Percentiles rank a stretch among this genome's conserved stretches.
Evolutionary conservation across 1,140 invertebrate species (phyloP).

Genomic region (Sycophila sp.): DNA sequence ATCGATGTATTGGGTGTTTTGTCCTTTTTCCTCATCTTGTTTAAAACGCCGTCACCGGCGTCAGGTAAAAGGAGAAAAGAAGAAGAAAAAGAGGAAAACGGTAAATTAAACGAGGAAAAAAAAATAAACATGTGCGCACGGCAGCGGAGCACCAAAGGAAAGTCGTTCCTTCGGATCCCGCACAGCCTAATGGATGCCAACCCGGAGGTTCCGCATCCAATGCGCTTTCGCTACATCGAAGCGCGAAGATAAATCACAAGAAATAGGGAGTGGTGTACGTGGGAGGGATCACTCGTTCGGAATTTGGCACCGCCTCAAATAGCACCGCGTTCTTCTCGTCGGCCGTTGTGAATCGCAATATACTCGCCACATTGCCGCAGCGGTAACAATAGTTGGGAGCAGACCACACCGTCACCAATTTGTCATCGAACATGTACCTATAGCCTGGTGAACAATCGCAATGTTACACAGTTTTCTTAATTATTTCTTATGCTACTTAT

Average conservation of each 20-base stretch:
- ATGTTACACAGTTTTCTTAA: background rate
- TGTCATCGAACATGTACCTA: constrained; percentile 96
- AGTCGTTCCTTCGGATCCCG: background rate
- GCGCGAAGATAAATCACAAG: constrained; percentile 73
- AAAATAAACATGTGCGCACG: background rate
- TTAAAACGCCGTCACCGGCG: background rate
- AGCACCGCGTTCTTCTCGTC: constrained; percentile 85
- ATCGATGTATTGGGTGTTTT: constrained; percentile 29
- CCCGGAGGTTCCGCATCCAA: background rate
- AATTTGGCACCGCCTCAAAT: constrained; percentile 94
- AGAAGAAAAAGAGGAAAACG: constrained; percentile 14
- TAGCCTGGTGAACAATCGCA: constrained; percentile 76
- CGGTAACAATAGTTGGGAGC: constrained; percentile 97
- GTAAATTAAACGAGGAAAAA: constrained; percentile 4
- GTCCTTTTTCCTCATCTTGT: background rate
- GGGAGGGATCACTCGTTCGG: constrained; percentile 90
- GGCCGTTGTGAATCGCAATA: constrained; percentile 83
- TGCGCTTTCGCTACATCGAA: background rate
- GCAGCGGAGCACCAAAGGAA: too few relatives aligned
- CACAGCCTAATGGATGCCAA: constrained; percentile 6
- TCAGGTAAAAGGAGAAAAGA: constrained; percentile 9
- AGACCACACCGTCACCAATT: constrained; percentile 96
- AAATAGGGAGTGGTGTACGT: constrained; percentile 95
- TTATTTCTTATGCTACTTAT: too few relatives aligned
- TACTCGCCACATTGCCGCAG: constrained; percentile 93